Percentiles rank a stretch among this genome's conserved stretches.
phyloP scores from a whole-genome alignment of 2,797 vertebrate species.

The Gastrophryne carolinensis region DNA sequence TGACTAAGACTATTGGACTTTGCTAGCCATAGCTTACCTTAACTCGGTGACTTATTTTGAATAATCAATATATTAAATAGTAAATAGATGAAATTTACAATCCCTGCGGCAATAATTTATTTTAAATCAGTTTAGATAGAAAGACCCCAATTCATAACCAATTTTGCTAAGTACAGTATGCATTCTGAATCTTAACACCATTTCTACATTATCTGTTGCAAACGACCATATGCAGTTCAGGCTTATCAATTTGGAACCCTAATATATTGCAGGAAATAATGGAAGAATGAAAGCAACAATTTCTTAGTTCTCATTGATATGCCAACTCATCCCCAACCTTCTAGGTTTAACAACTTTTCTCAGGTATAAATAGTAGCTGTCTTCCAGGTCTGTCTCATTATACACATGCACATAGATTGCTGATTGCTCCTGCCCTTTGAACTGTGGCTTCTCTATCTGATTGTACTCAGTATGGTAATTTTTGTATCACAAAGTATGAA shows the following conservation, averaged over 20 bases:
- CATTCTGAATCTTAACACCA: too few species aligned
- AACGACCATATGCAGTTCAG: not conserved
- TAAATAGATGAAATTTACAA: not conserved
- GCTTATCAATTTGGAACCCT: not conserved
- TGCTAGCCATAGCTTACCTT: too few species aligned
- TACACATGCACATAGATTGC: conserved; percentile 24
- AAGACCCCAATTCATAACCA: too few species aligned
- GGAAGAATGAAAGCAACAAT: conserved; percentile 20
- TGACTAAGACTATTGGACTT: too few species aligned
- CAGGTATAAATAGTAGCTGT: conserved; percentile 36
- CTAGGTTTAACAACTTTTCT: conserved; percentile 31
- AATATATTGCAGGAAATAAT: conserved; percentile 11
- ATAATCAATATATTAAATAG: too few species aligned
- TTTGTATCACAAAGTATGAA: conserved; percentile 25
- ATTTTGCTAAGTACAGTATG: too few species aligned
- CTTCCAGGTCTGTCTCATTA: conserved; percentile 33
- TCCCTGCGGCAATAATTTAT: not conserved
- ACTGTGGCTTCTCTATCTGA: conserved; percentile 28
- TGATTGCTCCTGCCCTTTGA: conserved; percentile 34
- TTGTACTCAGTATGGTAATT: conserved; percentile 40
- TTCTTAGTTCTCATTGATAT: conserved; percentile 27
- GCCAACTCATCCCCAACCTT: conserved; percentile 19
- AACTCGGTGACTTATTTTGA: too few species aligned
- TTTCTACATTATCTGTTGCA: conserved; percentile 14
- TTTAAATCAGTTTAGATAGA: not conserved